Evolutionary conservation across 2,113 vertebrate species (phyloP).

Genomic region (Ardeotis arabs): DNA sequence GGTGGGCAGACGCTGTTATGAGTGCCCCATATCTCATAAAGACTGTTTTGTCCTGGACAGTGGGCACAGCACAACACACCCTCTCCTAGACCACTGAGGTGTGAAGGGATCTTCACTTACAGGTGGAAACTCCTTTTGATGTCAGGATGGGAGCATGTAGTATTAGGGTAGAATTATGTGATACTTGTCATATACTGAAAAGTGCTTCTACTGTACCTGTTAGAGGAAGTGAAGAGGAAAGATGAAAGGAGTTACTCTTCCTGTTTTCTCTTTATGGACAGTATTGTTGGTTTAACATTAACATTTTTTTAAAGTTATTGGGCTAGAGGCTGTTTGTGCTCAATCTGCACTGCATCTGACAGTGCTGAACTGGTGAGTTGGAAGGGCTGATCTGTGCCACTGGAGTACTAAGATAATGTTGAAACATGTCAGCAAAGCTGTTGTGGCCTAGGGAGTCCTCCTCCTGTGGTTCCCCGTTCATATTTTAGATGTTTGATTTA

Average conservation of each 20-base stretch:
- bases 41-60: neutral
- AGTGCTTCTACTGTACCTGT: neutral
- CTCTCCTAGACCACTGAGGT: neutral
- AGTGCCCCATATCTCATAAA: neutral
- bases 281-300: neutral
- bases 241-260: neutral
- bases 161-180: neutral
- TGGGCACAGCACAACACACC: rapidly evolving
- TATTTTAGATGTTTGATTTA: neutral
- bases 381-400: neutral
- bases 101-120: neutral
- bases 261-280: neutral
- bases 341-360: rapidly evolving
- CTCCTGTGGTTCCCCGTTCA: neutral
- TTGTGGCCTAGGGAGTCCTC: neutral
- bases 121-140: neutral
- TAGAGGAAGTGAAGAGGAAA: neutral
- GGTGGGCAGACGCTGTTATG: neutral
- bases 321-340: neutral
- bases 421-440: neutral
- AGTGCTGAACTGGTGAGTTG: neutral
- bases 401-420: neutral
- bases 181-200: neutral
- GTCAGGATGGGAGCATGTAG: neutral
- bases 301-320: neutral